Conservation (phyloP, 1,140 invertebrate species). For the Rhynchophorus ferrugineus region DNA sequence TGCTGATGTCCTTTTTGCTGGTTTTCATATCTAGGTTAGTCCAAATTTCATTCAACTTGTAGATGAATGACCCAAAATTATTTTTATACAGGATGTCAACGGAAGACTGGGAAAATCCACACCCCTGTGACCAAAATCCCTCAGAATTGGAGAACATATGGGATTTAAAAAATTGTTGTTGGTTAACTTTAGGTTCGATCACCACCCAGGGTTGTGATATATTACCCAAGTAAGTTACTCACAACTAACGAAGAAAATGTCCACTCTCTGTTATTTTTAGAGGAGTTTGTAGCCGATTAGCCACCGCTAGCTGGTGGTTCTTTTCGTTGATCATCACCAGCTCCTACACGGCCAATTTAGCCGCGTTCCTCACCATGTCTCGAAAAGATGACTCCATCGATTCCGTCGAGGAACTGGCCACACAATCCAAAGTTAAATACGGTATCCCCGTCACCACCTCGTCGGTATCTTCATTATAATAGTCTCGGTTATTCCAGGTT, state of each 20-base stretch:
- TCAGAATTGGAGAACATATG: constrained; percentile 74
- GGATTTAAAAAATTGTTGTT: constrained; percentile 66
- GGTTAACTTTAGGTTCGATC: constrained; percentile 72
- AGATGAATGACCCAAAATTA: not conserved
- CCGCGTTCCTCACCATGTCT: constrained; percentile 87
- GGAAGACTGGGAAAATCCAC: constrained; percentile 82
- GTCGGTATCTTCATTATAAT: not conserved
- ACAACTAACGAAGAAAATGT: too few species aligned
- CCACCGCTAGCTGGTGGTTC: constrained; percentile 90
- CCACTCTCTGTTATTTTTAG: constrained; percentile 44
- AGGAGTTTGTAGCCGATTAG: constrained; percentile 66
- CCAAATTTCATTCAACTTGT: not conserved
- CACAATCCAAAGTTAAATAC: constrained; percentile 81
- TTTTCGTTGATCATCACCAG: constrained; percentile 93
- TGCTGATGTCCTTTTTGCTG: constrained; percentile 60
- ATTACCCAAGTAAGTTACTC: constrained; percentile 67
- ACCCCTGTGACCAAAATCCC: constrained; percentile 74
- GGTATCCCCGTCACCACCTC: too few species aligned
- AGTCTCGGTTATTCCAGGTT: constrained; percentile 18
- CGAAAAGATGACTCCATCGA: constrained; percentile 62
- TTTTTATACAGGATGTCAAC: constrained; percentile 61
- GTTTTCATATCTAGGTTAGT: constrained; percentile 26
- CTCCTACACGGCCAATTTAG: constrained; percentile 93
- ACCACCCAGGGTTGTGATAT: constrained; percentile 77
- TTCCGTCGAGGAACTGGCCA: constrained; percentile 79